A percentile compares a stretch with the other conserved stretches of the same genome.
Conservation (phyloP, 2,888 invertebrate genomes). For the Drosophila ustulata region DNA sequence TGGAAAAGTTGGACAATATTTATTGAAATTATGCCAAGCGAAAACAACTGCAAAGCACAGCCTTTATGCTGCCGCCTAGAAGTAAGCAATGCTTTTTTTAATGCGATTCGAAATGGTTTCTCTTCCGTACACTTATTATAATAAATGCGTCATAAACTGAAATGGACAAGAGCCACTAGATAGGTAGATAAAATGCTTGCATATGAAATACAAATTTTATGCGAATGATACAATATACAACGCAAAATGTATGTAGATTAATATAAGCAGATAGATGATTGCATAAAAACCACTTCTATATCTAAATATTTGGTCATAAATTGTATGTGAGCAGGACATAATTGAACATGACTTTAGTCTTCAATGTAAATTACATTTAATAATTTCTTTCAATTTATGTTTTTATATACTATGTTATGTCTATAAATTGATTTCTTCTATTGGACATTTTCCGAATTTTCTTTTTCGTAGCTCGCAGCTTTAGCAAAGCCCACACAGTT, state of each 20-base stretch:
- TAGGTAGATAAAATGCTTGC: slow-evolving; percentile 41
- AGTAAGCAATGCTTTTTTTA: slow-evolving; percentile 57
- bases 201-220: not conserved
- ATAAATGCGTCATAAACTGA: slow-evolving; percentile 67
- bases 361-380: too few relatives aligned
- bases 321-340: not conserved
- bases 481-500: not conserved
- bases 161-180: slow-evolving; percentile 15
- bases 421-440: not conserved
- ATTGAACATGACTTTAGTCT: too few relatives aligned
- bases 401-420: not conserved
- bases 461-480: not conserved
- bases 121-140: slow-evolving; percentile 37
- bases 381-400: too few relatives aligned
- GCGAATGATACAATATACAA: not conserved
- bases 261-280: not conserved
- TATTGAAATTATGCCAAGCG: slow-evolving; percentile 61
- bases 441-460: not conserved
- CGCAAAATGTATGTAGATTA: slow-evolving; percentile 3
- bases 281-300: not conserved
- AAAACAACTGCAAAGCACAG: slow-evolving; percentile 46
- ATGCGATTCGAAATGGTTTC: slow-evolving; percentile 23
- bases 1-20: slow-evolving; percentile 67
- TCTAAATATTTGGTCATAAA: not conserved
- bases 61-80: slow-evolving; percentile 61